phyloP scores from a whole-genome alignment of 2,888 invertebrate species.

The Hermaeophaga mercurialis region DNA sequence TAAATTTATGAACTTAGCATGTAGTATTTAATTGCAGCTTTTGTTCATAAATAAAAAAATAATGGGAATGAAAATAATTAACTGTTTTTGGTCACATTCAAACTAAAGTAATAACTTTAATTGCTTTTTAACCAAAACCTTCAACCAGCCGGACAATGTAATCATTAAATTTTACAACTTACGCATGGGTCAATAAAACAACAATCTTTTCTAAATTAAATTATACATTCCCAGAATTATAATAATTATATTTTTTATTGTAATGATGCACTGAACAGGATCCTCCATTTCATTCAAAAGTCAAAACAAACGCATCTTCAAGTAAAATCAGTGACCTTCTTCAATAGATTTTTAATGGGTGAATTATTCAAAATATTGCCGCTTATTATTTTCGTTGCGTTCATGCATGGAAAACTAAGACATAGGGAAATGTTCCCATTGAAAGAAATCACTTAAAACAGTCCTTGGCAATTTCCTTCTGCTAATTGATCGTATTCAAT shows the following conservation, averaged over 20 bases:
- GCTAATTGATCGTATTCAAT: neutral
- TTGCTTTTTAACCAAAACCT: neutral
- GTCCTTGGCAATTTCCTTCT: conserved; percentile 8
- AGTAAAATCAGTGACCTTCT: conserved; percentile 22
- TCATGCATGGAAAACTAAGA: conserved; percentile 10
- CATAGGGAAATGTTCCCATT: conserved; percentile 4
- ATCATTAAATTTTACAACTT: neutral
- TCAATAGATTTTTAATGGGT: conserved; percentile 26
- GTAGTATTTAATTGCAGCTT: no score
- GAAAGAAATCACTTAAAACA: neutral
- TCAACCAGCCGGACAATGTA: neutral
- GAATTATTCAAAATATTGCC: conserved; percentile 29
- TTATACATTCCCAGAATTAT: neutral
- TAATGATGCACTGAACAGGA: neutral
- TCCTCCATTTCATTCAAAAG: neutral
- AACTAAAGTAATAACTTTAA: no score
- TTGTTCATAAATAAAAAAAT: no score
- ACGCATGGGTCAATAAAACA: neutral
- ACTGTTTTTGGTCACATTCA: no score
- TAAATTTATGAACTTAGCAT: no score
- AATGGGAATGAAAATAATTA: no score
- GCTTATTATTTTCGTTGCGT: conserved; percentile 9
- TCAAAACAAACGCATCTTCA: neutral
- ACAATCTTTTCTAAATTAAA: neutral
- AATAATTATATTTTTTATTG: neutral